Conservation (phyloP, 2,113 vertebrate genomes). For the Alexandromys fortis region DNA sequence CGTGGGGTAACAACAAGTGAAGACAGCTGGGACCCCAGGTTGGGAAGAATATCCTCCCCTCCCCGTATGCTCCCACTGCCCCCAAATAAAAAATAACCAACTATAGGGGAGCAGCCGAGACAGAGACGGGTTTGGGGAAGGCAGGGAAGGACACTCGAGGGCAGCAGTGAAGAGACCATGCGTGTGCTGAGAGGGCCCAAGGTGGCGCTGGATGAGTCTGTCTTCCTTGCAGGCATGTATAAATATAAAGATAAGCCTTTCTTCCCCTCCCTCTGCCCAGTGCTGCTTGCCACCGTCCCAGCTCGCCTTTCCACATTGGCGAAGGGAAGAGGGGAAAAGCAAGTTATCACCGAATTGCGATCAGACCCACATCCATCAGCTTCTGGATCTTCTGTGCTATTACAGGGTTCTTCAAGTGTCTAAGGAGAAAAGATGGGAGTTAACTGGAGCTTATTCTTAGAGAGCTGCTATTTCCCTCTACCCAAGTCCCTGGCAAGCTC, state of each 20-base stretch:
- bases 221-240: conserved; percentile 53
- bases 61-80: conserved; percentile 57
- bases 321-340: conserved; percentile 53
- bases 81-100: conserved; percentile 81
- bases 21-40: conserved; percentile 62
- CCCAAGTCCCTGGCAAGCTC: too few species aligned
- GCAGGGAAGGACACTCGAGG: not conserved
- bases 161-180: conserved; percentile 77
- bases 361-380: conserved; percentile 95
- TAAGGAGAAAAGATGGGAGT: conserved; percentile 68
- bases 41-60: conserved; percentile 57
- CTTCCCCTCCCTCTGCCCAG: conserved; percentile 25
- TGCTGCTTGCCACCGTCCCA: conserved; percentile 59
- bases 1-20: conserved; percentile 67
- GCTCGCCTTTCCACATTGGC: conserved; percentile 69
- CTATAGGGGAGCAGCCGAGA: conserved; percentile 74
- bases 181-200: conserved; percentile 68
- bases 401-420: conserved; percentile 95
- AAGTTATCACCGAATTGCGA: conserved; percentile 94
- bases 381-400: conserved; percentile 98
- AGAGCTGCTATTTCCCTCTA: not conserved
- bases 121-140: not conserved
- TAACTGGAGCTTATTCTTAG: accelerated
- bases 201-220: conserved; percentile 58
- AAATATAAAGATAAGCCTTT: conserved; percentile 57